Evolutionary conservation across 2,888 invertebrate species (phyloP).

Genomic region (Belgica antarctica): DNA sequence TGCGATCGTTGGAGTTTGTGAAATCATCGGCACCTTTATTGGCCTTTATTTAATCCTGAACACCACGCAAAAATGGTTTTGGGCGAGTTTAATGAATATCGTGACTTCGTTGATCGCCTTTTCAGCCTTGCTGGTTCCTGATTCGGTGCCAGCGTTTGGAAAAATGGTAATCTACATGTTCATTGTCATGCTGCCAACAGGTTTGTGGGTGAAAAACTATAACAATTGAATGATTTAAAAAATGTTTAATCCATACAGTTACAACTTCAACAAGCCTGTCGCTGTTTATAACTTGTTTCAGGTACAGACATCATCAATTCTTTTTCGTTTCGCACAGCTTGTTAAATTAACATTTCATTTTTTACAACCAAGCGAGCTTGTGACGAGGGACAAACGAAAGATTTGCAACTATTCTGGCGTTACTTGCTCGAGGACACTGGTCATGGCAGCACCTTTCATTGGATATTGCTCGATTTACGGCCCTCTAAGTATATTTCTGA

Average conservation of each 20-base stretch:
- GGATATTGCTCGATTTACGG: conserved; percentile 54
- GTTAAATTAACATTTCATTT: too few relatives aligned
- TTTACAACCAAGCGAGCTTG: conserved; percentile 55
- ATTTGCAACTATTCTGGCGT: conserved; percentile 54
- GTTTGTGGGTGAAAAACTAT: too few relatives aligned
- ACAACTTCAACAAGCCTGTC: conserved; percentile 55
- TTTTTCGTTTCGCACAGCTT: too few relatives aligned
- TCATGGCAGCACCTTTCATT: conserved; percentile 54
- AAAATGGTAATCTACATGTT: conserved; percentile 53
- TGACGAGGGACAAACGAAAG: conserved; percentile 52
- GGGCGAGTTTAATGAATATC: conserved; percentile 53
- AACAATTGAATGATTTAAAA: too few relatives aligned
- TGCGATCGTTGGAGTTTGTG: conserved; percentile 54
- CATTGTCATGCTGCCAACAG: conserved; percentile 55
- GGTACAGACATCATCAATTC: too few relatives aligned
- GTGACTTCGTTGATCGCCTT: conserved; percentile 53
- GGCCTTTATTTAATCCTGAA: conserved; percentile 53
- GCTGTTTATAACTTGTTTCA: conserved; percentile 52
- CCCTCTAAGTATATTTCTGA: too few relatives aligned
- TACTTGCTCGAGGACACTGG: conserved; percentile 55
- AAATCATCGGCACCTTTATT: conserved; percentile 54
- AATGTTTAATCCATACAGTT: conserved; percentile 54
- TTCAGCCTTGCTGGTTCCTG: conserved; percentile 54
- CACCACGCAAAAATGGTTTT: conserved; percentile 54
- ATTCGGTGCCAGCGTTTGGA: conserved; percentile 50